phyloP scores from a whole-genome alignment of 2,888 invertebrate genomes.

The Toxonevra muliebris region DNA sequence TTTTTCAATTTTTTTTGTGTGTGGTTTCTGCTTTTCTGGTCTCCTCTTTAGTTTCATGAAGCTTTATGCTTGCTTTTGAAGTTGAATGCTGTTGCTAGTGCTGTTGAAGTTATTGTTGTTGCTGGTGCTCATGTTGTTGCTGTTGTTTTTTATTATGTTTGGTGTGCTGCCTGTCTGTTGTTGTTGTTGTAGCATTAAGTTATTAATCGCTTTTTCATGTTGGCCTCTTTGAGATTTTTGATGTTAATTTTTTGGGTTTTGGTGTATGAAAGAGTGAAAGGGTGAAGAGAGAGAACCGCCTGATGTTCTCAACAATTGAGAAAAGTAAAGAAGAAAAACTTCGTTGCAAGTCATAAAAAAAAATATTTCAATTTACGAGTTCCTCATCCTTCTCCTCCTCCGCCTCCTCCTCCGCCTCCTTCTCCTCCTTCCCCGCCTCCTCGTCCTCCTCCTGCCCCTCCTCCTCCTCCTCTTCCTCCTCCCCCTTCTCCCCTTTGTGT shows the following conservation, averaged over 20 bases:
- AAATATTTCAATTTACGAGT: not conserved
- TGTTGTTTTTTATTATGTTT: not conserved
- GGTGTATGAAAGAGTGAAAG: not conserved
- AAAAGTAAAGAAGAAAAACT: not conserved
- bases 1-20: not conserved
- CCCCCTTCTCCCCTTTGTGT: not conserved
- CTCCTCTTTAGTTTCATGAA: not conserved
- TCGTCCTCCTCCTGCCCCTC: not conserved
- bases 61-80: not conserved
- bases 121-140: not conserved
- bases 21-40: not conserved
- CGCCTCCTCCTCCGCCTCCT: not conserved
- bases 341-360: not conserved
- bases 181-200: slow-evolving; percentile 1
- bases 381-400: not conserved
- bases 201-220: slow-evolving; percentile 22
- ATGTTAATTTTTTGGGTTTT: not conserved
- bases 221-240: not conserved
- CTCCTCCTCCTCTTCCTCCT: not conserved
- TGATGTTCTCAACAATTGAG: too few species aligned
- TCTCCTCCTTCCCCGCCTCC: not conserved
- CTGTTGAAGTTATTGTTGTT: not conserved
- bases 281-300: not conserved
- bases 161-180: not conserved
- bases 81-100: not conserved